phyloP scores from a whole-genome alignment of 1,140 invertebrate species.

The Drosophila pseudoananassae region DNA sequence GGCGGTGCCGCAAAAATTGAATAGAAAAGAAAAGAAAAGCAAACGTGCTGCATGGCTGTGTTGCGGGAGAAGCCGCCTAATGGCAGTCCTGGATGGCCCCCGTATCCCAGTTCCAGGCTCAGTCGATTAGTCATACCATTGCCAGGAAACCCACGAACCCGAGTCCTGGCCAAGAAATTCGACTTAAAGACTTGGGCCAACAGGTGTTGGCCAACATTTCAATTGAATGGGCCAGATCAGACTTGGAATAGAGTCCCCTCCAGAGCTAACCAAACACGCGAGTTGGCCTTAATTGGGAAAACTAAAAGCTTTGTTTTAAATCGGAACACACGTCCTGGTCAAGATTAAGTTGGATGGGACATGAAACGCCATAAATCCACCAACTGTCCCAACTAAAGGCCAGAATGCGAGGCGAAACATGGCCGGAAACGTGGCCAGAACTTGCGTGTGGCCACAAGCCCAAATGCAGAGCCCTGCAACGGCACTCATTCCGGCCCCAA shows the following conservation, averaged over 20 bases:
- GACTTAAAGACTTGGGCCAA: too few relatives aligned
- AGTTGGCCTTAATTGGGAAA: not conserved
- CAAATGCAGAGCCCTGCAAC: not conserved
- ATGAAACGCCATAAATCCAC: constrained; percentile 36
- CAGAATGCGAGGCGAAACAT: not conserved
- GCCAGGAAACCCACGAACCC: not conserved
- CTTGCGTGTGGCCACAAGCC: not conserved
- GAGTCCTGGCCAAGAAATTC: too few relatives aligned
- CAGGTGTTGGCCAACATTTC: too few relatives aligned
- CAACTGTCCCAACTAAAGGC: constrained; percentile 12
- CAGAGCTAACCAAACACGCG: not conserved
- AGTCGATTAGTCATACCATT: not conserved
- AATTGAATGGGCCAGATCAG: too few relatives aligned
- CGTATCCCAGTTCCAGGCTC: not conserved
- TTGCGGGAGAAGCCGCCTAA: not conserved
- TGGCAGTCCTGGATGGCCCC: not conserved
- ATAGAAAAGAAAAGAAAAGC: constrained; percentile 6
- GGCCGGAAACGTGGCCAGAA: not conserved
- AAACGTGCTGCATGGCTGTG: not conserved
- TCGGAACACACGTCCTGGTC: not conserved
- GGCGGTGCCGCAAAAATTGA: constrained; percentile 25
- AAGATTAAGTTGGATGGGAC: constrained; percentile 18
- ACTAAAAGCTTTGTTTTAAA: constrained; percentile 9
- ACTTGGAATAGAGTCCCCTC: not conserved
- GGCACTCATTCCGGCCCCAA: too few relatives aligned